A percentile compares a stretch with the other conserved stretches of the same genome.
phyloP scores from a whole-genome alignment of 2,797 vertebrate species.

The Clarias laeviceps region DNA sequence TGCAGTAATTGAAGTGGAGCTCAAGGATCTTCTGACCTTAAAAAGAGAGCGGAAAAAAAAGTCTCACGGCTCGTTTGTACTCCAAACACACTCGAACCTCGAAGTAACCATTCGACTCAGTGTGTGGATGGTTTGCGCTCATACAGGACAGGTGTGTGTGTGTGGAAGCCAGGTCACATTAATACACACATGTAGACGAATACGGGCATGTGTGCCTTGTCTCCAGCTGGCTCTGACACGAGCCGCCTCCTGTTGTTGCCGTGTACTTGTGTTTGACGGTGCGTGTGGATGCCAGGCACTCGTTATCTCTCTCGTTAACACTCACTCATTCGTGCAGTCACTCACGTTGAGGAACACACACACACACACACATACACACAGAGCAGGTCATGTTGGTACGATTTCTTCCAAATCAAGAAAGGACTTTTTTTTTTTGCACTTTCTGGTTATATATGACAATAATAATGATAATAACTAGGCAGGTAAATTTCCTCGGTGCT shows the following conservation, averaged over 20 bases:
- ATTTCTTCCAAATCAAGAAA: neutral
- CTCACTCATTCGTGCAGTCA: neutral
- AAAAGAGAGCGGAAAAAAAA: neutral
- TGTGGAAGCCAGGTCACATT: neutral
- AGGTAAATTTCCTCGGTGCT: too few relatives aligned
- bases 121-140: neutral
- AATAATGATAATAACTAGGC: too few relatives aligned
- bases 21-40: constrained; percentile 15
- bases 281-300: constrained; percentile 8
- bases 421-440: neutral
- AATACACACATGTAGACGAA: neutral
- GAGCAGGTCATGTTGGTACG: neutral
- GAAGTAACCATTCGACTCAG: neutral
- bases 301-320: neutral
- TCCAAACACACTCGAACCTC: constrained; percentile 9
- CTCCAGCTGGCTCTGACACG: constrained; percentile 26
- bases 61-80: neutral
- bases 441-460: neutral
- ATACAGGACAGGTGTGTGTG: neutral
- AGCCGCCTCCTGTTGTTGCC: constrained; percentile 10
- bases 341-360: neutral
- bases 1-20: constrained; percentile 33
- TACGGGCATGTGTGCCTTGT: neutral
- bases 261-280: constrained; percentile 22
- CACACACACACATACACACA: constrained; percentile 14